Evolutionary conservation across 2,113 vertebrate genomes (phyloP), one percentile per base, ranked within the genome.

Genomic region (Sisor rabdophorus): DNA sequence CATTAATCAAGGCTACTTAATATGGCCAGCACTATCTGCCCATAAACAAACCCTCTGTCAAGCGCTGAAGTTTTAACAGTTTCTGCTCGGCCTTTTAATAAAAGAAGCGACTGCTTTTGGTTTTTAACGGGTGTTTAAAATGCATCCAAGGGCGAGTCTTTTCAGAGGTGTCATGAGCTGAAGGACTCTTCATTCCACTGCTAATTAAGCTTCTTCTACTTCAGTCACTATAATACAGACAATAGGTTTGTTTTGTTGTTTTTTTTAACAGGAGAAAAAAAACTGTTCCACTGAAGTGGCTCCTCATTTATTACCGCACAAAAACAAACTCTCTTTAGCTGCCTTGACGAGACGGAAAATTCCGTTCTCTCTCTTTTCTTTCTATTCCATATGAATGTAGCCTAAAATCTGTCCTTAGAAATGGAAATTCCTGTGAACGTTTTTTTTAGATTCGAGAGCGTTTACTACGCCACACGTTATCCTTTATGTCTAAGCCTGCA

Each of bases 1-100:
- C 85, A 87, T 89, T 90, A 85, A 89, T 89, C 87, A 86, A 84
- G 87, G 86, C 86, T 82, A 84, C 79, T 87, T 88, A 68, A 81
- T 81, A 80, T 85, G 84, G 28, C 78, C 78, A 74, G 77, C 78
- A 82, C 75, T 81, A 88, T 86, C 58, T 86, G 67, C 75, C 70
- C 83, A 76, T 86, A 85, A 86, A 88, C 85, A 87, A 87, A 84
- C 83, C 83, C 85, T 76, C 81, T 58, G 82, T 74, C 81, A 81
- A 79, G 81, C 78, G 64, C 73, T 86, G 82, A 84, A 86, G 65
- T 87, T 85, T 88, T 73, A 80, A 80, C 85, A 75, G 73, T 85
- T 85, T 84, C 86, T 54, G 36, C 52, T 71, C 53, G 6, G 73
- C 82, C 85, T 85, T n/a, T n/a, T 85, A 80, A 85, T 86, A 77